phyloP scores from a whole-genome alignment of 2,797 vertebrate genomes.

The Mus spretus region DNA sequence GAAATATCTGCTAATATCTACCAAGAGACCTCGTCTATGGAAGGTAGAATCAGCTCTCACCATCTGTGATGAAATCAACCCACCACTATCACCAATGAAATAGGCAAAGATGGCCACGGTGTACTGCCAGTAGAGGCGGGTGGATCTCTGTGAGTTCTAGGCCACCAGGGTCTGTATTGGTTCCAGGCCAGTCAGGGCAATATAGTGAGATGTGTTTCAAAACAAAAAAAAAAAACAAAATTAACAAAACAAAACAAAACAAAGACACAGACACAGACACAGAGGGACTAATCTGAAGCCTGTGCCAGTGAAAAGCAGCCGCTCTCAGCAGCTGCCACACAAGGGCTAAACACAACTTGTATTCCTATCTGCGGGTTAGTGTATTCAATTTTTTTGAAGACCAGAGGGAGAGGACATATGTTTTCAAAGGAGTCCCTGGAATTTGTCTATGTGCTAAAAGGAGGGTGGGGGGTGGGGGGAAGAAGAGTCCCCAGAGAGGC shows the following conservation, averaged over 20 bases:
- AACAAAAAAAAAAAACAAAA: neutral
- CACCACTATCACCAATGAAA: neutral
- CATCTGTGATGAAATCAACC: neutral
- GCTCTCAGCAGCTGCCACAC: neutral
- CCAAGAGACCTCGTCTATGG: too few relatives aligned
- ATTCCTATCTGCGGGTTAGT: neutral
- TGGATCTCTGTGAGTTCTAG: neutral
- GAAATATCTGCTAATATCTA: neutral
- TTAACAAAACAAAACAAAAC: neutral
- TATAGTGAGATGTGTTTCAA: neutral
- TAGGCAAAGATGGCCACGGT: neutral
- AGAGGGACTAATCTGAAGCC: neutral
- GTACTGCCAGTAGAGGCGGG: neutral
- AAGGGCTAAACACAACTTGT: neutral
- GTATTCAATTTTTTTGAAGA: neutral
- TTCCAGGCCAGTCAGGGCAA: neutral
- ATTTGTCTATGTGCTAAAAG: neutral
- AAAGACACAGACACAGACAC: neutral
- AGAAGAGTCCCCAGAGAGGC: neutral
- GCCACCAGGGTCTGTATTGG: too few relatives aligned
- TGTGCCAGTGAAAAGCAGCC: neutral
- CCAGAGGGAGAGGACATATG: neutral
- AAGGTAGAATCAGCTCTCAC: neutral
- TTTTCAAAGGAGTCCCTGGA: neutral
- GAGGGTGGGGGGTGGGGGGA: accelerated